Base-by-base conservation (phyloP, 35 echinoderm and acorn worm genomes). In the Acanthaster planci region DNA sequence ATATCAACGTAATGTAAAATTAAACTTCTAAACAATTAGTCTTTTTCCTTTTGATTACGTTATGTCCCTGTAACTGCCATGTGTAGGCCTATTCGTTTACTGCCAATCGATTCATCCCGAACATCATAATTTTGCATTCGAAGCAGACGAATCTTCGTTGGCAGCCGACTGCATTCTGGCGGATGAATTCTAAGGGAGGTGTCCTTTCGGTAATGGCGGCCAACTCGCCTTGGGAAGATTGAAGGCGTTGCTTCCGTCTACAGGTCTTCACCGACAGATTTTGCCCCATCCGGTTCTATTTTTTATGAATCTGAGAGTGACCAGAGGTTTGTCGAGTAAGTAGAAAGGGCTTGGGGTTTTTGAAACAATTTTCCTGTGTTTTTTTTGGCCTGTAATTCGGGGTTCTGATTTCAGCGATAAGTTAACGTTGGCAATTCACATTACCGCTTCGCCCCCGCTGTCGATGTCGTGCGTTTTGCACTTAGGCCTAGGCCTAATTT, bases 181-280 rank as follows among this genome's bases (percentile, higher is more conserved):
- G 64, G 64, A 72, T 72, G 64, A 29, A 0, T 31, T 72, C 34
- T 72, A 72, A 15, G 30, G 64, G 1, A 10, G 15, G 30, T 72
- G 64, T 36, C 64, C 9, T 72, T 72, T 72, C 18, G 23, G 64
- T 72, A 72, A 72, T 72, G 64, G 64, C 64, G 64, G 64, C 64
- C 64, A 72, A 31, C 34, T 72, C 64, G 64, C 26, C 64, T 14
- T 34, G 34, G 19, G 23, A 29, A 72, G 64, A 29, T 72, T 30
- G 64, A 72, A 23, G 7, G 23, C 26, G 64, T 31, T 34, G 34
- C 64, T 31, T 72, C 2, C 7, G 9, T 34, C 26, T 3, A 72
- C 26, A 2, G 23, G 10, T 30, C 34, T 72, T 3, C 60, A 31
- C 2, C 1, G 19, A 8, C 34, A 26, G 14, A 29, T 26, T 72